Evolutionary conservation across 2,113 vertebrate species (phyloP).

Genomic region (Acrocephalus kingi): DNA sequence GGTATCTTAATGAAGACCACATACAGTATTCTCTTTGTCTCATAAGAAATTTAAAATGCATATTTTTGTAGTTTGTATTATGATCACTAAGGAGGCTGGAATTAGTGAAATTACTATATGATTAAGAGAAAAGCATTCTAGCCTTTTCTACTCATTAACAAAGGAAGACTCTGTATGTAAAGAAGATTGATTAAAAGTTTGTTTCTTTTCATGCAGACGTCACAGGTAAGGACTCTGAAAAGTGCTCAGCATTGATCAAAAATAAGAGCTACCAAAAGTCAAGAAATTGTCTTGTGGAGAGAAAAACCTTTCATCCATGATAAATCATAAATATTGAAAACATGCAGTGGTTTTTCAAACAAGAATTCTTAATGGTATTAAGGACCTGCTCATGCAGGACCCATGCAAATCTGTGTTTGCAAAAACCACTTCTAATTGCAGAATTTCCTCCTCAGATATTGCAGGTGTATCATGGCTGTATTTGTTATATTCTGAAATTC

Average conservation of each 20-base stretch:
- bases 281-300: background rate
- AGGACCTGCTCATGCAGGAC: background rate
- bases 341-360: background rate
- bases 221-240: background rate
- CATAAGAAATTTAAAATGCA: background rate
- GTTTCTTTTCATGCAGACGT: background rate
- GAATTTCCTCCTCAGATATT: background rate
- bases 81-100: background rate
- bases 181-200: background rate
- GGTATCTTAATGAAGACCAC: background rate
- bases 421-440: background rate
- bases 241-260: background rate
- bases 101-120: background rate
- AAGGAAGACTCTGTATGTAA: background rate
- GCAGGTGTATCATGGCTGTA: background rate
- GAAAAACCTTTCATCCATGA: background rate
- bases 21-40: background rate
- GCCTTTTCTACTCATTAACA: background rate
- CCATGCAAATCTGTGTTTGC: background rate
- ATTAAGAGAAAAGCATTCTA: background rate
- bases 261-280: background rate
- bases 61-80: background rate
- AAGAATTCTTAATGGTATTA: background rate
- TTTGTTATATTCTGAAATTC: background rate
- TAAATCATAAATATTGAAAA: background rate